Evolutionary conservation across 2,113 vertebrate genomes (phyloP), one percentile per base, ranked within the genome.

Genomic region (Chiloscyllium plagiosum): DNA sequence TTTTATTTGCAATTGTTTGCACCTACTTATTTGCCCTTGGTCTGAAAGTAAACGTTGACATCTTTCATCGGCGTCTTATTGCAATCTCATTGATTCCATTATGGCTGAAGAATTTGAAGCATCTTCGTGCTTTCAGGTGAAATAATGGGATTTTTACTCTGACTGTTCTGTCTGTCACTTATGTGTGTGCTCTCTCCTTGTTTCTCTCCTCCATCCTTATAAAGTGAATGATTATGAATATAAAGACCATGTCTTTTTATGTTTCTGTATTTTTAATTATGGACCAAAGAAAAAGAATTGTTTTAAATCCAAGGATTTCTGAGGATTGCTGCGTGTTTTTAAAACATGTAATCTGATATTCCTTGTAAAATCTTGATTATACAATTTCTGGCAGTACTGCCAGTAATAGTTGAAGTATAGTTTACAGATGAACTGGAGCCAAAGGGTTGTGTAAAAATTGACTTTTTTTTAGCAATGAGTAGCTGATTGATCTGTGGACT

Each of bases 61-160:
- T 85, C 0, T 0, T 78, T 94, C 97, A 97, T 95, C 96, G 97
- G 4, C 97, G 97, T 15, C 96, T 98, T 65, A 97, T 97, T 47
- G 96, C 97, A 0, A 95, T 98, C 69, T 96, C 96, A 29, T 24
- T 98, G 80, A 95, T 98, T 96, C 97, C 97, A 96, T 97, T 98
- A 83, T 98, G 97, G 97, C 96, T 98, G 47, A 86, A 97, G 33
- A 96, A 97, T 86, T 97, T 98, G 97, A 98, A 98, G 96, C 97
- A 98, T 5, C 97, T 98, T 96, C 96, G 97, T 96, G 97, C 97
- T 50, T 98, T 98, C 96, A 97, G 97, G 97, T 98, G 96, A 90
- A 72, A 61, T n/a, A 10, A 95, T 61, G 15, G 26, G 7, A 33
- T 56, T 50, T 56, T 89, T 89, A 56, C 26, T 13, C 86, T 17